Evolutionary conservation across 2,797 vertebrate genomes (phyloP), one percentile per base, ranked within the genome.

Genomic region (Cossypha heuglini): DNA sequence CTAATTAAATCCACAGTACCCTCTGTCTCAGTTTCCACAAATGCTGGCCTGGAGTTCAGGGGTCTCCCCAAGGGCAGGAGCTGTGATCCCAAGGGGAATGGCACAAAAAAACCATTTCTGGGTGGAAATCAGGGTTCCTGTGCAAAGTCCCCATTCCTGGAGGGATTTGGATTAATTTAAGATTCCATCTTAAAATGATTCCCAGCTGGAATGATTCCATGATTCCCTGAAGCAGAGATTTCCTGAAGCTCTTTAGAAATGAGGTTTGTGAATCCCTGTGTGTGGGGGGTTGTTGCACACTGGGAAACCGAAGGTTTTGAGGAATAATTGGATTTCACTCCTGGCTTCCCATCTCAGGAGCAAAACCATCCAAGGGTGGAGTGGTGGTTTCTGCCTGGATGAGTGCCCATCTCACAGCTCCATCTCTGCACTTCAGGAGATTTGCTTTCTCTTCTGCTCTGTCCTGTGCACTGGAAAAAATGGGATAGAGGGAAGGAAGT

Each of bases 181-280:
- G 35, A 17, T 55, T 69, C 43, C 10, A 33, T 5, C 46, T 3
- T 3, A 5, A 7, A 12, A 3, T 2, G 2, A 35, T 33, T 29
- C 43, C 55, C 63, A 49, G 0, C 48, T 4, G 26, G 1, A 15
- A 28, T 1, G 1, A 5, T 12, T 10, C 78, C 25, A 0, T 1
- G 9, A 4, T 17, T 12, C 26, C 6, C 35, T 28, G 55, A 22
- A 46, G 14, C 16, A 5, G 10, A 0, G 1, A 5, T 46, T 40
- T 43, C 3, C 3, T 9, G 0, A 20, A 58, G 24, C 6, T 38
- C 49, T 35, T 38, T 11, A 6, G 26, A 22, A 54, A 17, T 5
- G 22, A 38, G 46, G 6, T 20, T 33, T 57, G 52, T n/a, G 49
- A 24, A 52, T 38, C 48, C 49, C 48, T 29, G 4, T 0, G 26